Percentiles rank a stretch among this genome's conserved stretches.
Conservation (phyloP, 1,140 invertebrate species). For the Philopotamus ludificatus region DNA sequence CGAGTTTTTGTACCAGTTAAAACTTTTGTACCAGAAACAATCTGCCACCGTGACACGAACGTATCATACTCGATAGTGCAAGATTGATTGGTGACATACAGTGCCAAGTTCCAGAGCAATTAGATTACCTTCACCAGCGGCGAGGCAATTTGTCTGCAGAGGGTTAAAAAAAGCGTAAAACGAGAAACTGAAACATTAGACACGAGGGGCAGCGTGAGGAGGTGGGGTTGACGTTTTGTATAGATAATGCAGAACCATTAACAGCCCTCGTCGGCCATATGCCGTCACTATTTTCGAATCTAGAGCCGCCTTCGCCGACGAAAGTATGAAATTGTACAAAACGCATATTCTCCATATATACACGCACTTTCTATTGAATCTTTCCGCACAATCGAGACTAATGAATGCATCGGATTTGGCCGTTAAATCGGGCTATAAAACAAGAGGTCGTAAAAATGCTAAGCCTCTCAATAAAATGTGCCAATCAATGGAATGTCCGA, state of each 20-base stretch:
- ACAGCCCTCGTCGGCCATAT: slow-evolving; percentile 34
- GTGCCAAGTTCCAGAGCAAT: slow-evolving; percentile 35
- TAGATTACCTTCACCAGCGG: slow-evolving; percentile 35
- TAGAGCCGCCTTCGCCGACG: too few species aligned
- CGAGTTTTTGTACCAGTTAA: too few species aligned
- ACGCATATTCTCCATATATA: background rate
- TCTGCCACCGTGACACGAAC: background rate
- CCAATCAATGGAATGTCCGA: slow-evolving; percentile 21
- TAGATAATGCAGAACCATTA: slow-evolving; percentile 36
- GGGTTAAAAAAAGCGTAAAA: slow-evolving; percentile 21
- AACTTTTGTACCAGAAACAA: too few species aligned
- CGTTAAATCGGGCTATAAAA: background rate
- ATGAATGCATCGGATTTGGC: background rate
- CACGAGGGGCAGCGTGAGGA: background rate
- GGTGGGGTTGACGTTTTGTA: slow-evolving; percentile 16
- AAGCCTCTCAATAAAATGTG: slow-evolving; percentile 16
- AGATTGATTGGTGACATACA: slow-evolving; percentile 40
- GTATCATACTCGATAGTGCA: background rate
- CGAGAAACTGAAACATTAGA: slow-evolving; percentile 27
- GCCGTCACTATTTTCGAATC: slow-evolving; percentile 7
- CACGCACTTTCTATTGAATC: background rate
- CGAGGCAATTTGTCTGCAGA: slow-evolving; percentile 11
- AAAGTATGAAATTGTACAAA: background rate
- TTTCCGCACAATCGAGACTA: background rate
- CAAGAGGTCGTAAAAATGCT: slow-evolving; percentile 2